Evolutionary conservation across 2,113 vertebrate species (phyloP).

Genomic region (Poeciliopsis turrubarensis): DNA sequence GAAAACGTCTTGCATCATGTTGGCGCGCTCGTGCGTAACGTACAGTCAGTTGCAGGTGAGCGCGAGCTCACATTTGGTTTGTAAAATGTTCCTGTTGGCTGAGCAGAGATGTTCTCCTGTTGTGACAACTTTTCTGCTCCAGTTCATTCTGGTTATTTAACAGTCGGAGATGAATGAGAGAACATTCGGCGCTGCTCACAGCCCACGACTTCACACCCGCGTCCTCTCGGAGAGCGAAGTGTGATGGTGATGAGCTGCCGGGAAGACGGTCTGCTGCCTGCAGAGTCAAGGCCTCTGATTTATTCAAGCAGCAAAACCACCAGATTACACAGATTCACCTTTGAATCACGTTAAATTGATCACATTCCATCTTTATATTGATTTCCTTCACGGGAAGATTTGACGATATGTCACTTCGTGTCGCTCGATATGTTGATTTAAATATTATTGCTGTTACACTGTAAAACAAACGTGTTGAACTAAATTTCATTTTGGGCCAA

Average conservation of each 20-base stretch:
- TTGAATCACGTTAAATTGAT: no score
- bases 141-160: conserved; percentile 24
- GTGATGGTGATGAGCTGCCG: conserved; percentile 31
- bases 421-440: no score
- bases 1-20: not conserved
- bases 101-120: conserved; percentile 15
- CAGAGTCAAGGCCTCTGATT: conserved; percentile 9
- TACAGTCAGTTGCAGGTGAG: conserved; percentile 8
- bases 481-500: no score
- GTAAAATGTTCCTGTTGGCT: conserved; percentile 9
- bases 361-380: no score
- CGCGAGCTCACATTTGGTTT: not conserved
- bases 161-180: conserved; percentile 47
- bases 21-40: not conserved
- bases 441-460: no score
- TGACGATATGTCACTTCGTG: no score
- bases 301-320: not conserved
- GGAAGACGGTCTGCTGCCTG: conserved; percentile 24
- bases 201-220: conserved; percentile 57
- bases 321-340: not conserved
- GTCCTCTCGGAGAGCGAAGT: conserved; percentile 32
- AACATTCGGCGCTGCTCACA: conserved; percentile 34
- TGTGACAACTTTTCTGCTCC: conserved; percentile 32
- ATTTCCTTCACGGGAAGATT: no score
- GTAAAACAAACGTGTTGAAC: no score